Conservation (phyloP, 2,888 invertebrate species). For the Metallyticus violacea region DNA sequence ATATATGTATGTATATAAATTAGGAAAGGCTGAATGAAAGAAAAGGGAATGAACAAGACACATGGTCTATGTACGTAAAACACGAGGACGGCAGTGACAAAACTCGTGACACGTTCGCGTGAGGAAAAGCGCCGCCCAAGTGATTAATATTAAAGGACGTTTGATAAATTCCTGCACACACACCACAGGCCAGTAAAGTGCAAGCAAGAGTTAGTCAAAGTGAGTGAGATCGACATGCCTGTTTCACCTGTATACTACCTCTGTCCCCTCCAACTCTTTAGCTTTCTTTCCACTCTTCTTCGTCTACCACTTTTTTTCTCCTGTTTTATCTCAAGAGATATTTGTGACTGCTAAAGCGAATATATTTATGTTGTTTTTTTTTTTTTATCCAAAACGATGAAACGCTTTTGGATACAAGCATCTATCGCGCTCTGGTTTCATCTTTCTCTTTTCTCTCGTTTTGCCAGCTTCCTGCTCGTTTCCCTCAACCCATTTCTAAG, state of each 20-base stretch:
- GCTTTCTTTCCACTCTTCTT: not conserved
- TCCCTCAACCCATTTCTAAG: not conserved
- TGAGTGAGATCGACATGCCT: not conserved
- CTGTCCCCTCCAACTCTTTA: not conserved
- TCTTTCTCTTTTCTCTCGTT: not conserved
- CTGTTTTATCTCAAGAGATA: not conserved
- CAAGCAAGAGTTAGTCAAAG: not conserved
- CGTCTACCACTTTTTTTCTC: not conserved
- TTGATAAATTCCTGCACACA: constrained; percentile 17
- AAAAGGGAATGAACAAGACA: not conserved
- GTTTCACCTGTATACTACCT: not conserved
- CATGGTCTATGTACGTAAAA: not conserved
- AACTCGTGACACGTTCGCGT: constrained; percentile 19
- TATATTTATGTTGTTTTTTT: not conserved
- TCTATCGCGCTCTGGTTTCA: not conserved
- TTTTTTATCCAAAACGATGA: not conserved
- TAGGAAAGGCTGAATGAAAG: not conserved
- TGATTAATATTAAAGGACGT: constrained; percentile 19
- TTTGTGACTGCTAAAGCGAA: not conserved
- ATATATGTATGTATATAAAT: not conserved
- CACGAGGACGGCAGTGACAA: constrained; percentile 1
- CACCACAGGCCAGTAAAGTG: not conserved
- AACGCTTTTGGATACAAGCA: not conserved
- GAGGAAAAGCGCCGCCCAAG: not conserved
- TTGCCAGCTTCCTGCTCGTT: not conserved